Evolutionary conservation across 2,797 vertebrate species (phyloP), one percentile per base, ranked within the genome.

Genomic region (Melanotaenia boesemani): DNA sequence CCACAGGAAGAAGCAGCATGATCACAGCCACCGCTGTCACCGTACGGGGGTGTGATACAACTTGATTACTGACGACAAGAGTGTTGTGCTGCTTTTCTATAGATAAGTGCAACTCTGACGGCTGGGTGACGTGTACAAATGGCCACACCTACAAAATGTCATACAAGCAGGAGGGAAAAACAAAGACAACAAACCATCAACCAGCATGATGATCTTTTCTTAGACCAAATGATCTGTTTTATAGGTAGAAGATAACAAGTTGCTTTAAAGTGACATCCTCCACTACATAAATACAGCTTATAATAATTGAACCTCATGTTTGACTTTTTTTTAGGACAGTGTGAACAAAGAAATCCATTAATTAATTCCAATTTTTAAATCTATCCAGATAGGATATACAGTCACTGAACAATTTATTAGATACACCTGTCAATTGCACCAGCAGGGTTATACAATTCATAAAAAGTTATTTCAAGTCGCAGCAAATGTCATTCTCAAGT

Each of bases 1-100:
- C 74, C 44, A 16, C 82, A 87, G 91, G 90, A 92, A 90, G 80
- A 52, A 30, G 75, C 69, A 44, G 72, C 39, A 11, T 37, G 83
- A 78, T 86, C 86, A 70, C 62, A 64, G 81, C 79, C 62, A 57
- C 67, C 26, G 77, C 84, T 87, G 90, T 80, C 72, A 71, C 72
- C 70, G 50, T 41, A 58, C 26, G 22, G 4, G 39, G 37, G 54
- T 63, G 78, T 83, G 90, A 91, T 90, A 87, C 65, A n/a, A 44
- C 73, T 79, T 91, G 89, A 93, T 77, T 88, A 89, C 86, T 88
- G 86, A 62, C 81, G 74, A 62, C 81, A 79, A 46, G 58, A 50
- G 74, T 71, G 66, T 66, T 77, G 75, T 75, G 37, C 82, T 86
- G 83, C 59, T 37, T 64, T 76, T 58, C 61, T 34, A 30, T 12